Base-by-base conservation (phyloP, 2,113 vertebrate genomes). In the Trinectes maculatus region DNA sequence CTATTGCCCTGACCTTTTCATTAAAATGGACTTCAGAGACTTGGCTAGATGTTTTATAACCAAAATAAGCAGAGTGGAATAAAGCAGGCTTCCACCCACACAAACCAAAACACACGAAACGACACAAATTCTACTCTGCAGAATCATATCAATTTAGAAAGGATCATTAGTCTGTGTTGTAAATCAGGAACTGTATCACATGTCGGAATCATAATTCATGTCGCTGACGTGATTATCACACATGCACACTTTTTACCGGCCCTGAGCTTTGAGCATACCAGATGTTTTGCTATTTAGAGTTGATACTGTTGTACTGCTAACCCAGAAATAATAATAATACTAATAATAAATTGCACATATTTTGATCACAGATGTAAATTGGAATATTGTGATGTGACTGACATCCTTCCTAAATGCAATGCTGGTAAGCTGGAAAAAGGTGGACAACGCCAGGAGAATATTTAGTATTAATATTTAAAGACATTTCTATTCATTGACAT, bases 51-150 rank as follows among this genome's bases (percentile, higher is more conserved):
- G 9, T 3, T 61, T 10, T 58, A n/a, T n/a, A n/a, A n/a, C 8
- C 36, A 25, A 18, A 37, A 19, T 26, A 60, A 56, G 40, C 24
- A 59, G 12, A 58, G 18, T 29, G 15, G 15, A 72, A 67, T 42
- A 26, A 48, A 37, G 11, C 29, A 59, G 21, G 28, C 31, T 25
- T 39, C 40, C 53, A 18, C 47, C 52, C 49, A 59, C 63, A 34
- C 15, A n/a, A 22, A 53, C 26, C 40, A 49, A 3, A 3, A 43
- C 67, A 31, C 46, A 39, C 25, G 22, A 9, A 54, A 49, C 60
- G n/a, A 62, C 7, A 40, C 13, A 51, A 58, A 63, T 62, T 7
- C 28, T 1, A 54, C 18, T 22, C 33, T 19, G 44, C 44, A 58
- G 5, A 61, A 34, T 21, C n/a, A 34, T 48, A 9, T 9, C 13